Base-by-base conservation (phyloP, 2,797 vertebrate genomes). In the Sebastes jordani region DNA sequence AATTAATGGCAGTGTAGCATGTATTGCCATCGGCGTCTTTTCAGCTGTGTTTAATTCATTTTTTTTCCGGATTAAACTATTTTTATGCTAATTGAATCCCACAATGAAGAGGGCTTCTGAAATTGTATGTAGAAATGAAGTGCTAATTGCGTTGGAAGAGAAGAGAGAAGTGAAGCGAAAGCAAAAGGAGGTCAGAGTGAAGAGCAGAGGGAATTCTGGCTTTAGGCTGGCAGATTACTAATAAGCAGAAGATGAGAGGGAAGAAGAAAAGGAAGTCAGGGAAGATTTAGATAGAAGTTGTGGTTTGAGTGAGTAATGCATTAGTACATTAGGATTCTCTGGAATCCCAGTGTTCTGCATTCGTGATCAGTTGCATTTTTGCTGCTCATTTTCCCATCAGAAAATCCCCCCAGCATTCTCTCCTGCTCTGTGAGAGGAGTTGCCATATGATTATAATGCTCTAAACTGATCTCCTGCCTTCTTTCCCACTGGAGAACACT, bases 161-260 rank as follows among this genome's bases (percentile, higher is more conserved):
- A 61, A 27, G 70, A 78, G 63, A 64, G 72, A 64, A 86, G 71
- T 1, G 62, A 87, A 86, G 70, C 61, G 79, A 75, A 85, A 81
- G 78, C 46, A 84, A 90, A 93, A 92, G 56, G 87, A 94, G 92
- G 91, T 93, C 91, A 91, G 80, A 82, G 52, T 59, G 86, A 86
- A 67, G 85, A 86, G 74, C 60, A 18, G 77, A 81, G 84, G 76
- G 89, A 88, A 66, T 85, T 90, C 42, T 88, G 65, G 78, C 85
- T 89, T 76, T 14, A 72, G 80, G 86, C 84, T 68, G 36, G 77
- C 54, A 77, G 68, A 91, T 91, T 92, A 89, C 87, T 84, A 89
- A 83, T 67, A 80, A 76, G 71, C 54, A 65, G 71, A 65, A 80
- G 63, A 92, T 76, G 72, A 89, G 71, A 74, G 25, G 52, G 66